Percentiles rank a stretch among this genome's conserved stretches.
These are phyloP conservation scores for Eupithecia insigniata DNA, from an alignment of 2,888 invertebrate species.

Conservation along the genomic window DNA sequence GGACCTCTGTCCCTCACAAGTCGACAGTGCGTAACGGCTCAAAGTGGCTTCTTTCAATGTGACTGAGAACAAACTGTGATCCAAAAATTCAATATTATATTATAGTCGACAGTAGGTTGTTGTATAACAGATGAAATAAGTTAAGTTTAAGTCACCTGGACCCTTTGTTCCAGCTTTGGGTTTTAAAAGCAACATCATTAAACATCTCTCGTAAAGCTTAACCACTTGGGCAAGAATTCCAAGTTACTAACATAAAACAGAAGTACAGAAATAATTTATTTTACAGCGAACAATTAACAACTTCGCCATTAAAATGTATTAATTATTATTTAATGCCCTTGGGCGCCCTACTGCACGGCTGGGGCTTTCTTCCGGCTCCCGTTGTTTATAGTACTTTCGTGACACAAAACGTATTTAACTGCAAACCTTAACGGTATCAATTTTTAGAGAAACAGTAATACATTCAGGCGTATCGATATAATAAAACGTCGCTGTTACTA, in stretches of 20 bases:
- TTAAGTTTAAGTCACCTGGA: not conserved
- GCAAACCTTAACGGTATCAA: not conserved
- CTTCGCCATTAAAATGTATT: constrained; percentile 29
- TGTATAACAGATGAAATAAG: not conserved
- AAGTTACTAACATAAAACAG: constrained; percentile 10
- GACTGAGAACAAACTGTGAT: not conserved
- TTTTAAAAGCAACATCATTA: not conserved
- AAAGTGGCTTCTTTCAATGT: not conserved
- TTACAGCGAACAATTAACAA: constrained; percentile 23
- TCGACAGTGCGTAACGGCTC: too few relatives aligned
- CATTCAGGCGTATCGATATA: constrained; percentile 27
- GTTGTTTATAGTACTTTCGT: constrained; percentile 17
- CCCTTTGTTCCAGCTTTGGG: not conserved
- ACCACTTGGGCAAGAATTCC: constrained; percentile 5
- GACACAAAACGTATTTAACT: constrained; percentile 1
- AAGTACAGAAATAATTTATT: constrained; percentile 18
- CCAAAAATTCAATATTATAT: too few relatives aligned
- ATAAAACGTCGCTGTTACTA: constrained; percentile 36
- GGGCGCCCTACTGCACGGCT: constrained; percentile 11
- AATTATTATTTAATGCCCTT: constrained; percentile 22
- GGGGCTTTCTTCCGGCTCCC: constrained; percentile 6
- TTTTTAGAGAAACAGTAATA: constrained; percentile 30
- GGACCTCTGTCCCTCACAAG: too few relatives aligned
- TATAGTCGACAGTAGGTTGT: not conserved
- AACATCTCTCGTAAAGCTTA: constrained; percentile 1